Evolutionary conservation across 2,113 vertebrate species (phyloP).

Genomic region (Junco hyemalis): DNA sequence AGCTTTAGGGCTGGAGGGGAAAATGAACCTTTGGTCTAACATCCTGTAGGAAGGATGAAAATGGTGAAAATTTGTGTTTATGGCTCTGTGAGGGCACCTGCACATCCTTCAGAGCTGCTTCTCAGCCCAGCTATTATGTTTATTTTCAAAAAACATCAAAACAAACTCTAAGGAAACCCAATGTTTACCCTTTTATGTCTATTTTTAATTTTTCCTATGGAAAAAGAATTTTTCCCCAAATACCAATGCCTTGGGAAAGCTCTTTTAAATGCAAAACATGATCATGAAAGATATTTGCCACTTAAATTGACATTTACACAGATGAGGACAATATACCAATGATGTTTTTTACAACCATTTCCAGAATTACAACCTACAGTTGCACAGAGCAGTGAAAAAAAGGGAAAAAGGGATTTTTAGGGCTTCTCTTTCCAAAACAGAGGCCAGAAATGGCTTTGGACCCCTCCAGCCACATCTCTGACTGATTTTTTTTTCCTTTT

Average conservation of each 20-base stretch:
- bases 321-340: fast-evolving
- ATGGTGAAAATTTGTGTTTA: fast-evolving
- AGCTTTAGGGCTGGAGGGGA: background rate
- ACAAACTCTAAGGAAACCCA: background rate
- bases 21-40: background rate
- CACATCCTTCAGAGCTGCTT: background rate
- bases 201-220: background rate
- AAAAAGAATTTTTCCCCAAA: background rate
- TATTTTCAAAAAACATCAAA: background rate
- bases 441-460: background rate
- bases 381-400: background rate
- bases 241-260: background rate
- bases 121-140: background rate
- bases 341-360: background rate
- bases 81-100: background rate
- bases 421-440: background rate
- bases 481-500: background rate
- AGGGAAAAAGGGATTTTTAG: fast-evolving
- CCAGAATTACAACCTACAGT: background rate
- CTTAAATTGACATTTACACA: fast-evolving
- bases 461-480: background rate
- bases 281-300: background rate
- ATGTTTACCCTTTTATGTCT: background rate
- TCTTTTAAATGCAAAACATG: background rate
- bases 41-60: background rate